Percentiles rank a stretch among this genome's conserved stretches.
Conservation (phyloP, 1,140 invertebrate species). For the Sminthurides bifidus region DNA sequence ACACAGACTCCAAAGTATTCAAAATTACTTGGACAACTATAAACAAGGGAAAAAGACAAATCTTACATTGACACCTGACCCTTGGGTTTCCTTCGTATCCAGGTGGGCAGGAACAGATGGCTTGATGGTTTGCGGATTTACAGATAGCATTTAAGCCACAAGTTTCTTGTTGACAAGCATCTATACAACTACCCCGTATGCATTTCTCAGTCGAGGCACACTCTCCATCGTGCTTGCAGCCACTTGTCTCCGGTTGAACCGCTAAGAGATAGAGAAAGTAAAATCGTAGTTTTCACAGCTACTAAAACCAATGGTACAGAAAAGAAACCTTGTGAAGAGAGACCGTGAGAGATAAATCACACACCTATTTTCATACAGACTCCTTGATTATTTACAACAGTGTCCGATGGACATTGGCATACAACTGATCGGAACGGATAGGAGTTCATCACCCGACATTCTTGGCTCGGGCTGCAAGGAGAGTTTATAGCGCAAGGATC, state of each 20-base stretch:
- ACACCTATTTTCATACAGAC: slow-evolving; percentile 49
- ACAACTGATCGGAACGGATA: slow-evolving; percentile 64
- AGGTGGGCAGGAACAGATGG: slow-evolving; percentile 61
- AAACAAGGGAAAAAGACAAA: not conserved
- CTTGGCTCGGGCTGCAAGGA: slow-evolving; percentile 59
- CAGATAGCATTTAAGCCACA: slow-evolving; percentile 68
- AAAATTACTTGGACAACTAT: not conserved
- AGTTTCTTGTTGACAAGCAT: slow-evolving; percentile 59
- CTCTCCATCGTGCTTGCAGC: slow-evolving; percentile 49
- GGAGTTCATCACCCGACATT: slow-evolving; percentile 64
- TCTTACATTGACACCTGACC: slow-evolving; percentile 51
- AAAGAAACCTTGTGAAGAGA: not conserved
- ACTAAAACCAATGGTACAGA: not conserved
- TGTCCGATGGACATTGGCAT: slow-evolving; percentile 65
- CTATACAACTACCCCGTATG: slow-evolving; percentile 56
- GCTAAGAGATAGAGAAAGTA: no score
- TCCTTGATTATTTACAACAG: slow-evolving; percentile 48
- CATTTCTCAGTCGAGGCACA: slow-evolving; percentile 61
- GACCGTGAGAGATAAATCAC: not conserved
- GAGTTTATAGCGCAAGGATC: slow-evolving; percentile 58
- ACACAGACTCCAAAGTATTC: not conserved
- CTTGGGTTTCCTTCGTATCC: slow-evolving; percentile 71
- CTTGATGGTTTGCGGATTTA: slow-evolving; percentile 56
- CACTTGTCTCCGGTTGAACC: slow-evolving; percentile 4
- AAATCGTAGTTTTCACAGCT: no score